Evolutionary conservation across 92 coral and sea anemone species (phyloP), one percentile per base, ranked within the genome.

Genomic region (Galaxea fascicularis): DNA sequence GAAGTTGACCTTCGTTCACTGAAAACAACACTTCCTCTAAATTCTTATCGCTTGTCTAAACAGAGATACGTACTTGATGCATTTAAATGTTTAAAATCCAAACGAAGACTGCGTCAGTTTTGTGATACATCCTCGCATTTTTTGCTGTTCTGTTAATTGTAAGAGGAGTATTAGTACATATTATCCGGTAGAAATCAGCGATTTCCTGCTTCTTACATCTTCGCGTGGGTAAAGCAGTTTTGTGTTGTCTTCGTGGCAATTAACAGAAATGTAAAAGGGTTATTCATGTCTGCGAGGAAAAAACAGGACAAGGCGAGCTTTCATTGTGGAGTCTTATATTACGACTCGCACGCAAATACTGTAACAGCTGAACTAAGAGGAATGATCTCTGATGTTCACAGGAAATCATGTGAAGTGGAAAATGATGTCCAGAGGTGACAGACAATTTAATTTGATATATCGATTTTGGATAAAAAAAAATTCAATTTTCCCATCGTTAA

Each of bases 211-310:
- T 24, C 53, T 79, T 51, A 51, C 13, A 47, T 51, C 84, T 79
- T 45, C 75, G 84, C 84, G 84, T 79, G 76, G 84, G 84, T 79
- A 67, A 79, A 65, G 69, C 65, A 35, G 27, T 62, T 79, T 79
- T 79, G 84, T 79, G 84, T 79, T 31, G 84, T 79, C 84, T 79
- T 79, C 57, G 15, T 45, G 46, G 46, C 64, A 53, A 67, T 65
- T 71, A 46, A 71, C 31, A 22, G 58, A 45, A 71, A 35, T 71
- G 30, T 71, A 24, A 47, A 71, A 79, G 65, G 65, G 49, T 65
- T 65, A 79, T 79, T 79, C 65, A 64, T 79, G 75, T 79, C 84
- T 77, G 59, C 56, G 57, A 21, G 20, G 15, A 45, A 22, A 20
- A 24, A 71, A n/a, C 53, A 54, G 30, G 65, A 79, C 84, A 79